Conservation (phyloP, 2,113 vertebrate genomes). For the Poeciliopsis occidentalis region DNA sequence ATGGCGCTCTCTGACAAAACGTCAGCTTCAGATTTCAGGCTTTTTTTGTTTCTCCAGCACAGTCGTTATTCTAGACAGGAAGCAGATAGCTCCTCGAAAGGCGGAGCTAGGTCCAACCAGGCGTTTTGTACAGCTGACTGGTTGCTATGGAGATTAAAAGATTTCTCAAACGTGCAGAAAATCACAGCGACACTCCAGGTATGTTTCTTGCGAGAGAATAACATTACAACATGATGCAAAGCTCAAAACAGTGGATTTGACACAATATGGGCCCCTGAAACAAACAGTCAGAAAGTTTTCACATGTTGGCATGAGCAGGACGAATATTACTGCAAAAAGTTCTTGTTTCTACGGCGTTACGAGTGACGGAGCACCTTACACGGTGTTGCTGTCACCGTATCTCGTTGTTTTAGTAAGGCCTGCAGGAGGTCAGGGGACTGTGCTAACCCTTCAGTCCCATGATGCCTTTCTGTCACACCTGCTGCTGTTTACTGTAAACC, state of each 20-base stretch:
- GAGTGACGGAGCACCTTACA: neutral
- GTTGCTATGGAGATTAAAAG: too few species aligned
- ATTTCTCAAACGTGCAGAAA: too few species aligned
- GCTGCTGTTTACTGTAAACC: slow-evolving; percentile 52
- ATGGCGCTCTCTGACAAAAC: slow-evolving; percentile 18
- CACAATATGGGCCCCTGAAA: too few species aligned
- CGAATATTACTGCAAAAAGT: neutral
- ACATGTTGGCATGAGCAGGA: neutral
- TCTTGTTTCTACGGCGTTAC: neutral
- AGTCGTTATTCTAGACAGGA: neutral
- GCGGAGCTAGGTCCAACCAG: too few species aligned
- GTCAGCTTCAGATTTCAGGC: neutral
- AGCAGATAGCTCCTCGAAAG: too few species aligned
- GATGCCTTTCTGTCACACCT: slow-evolving; percentile 12
- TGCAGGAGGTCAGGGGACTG: too few species aligned
- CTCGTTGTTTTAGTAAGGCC: neutral
- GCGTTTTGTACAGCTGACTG: too few species aligned
- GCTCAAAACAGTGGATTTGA: too few species aligned
- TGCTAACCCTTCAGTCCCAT: slow-evolving; percentile 6
- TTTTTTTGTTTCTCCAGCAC: neutral
- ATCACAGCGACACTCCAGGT: too few species aligned
- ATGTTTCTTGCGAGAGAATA: too few species aligned
- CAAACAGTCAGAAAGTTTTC: neutral
- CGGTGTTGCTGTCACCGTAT: neutral
- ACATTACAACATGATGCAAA: too few species aligned